Base-by-base conservation (phyloP, 1,140 invertebrate species). In the Theocolax elegans region DNA sequence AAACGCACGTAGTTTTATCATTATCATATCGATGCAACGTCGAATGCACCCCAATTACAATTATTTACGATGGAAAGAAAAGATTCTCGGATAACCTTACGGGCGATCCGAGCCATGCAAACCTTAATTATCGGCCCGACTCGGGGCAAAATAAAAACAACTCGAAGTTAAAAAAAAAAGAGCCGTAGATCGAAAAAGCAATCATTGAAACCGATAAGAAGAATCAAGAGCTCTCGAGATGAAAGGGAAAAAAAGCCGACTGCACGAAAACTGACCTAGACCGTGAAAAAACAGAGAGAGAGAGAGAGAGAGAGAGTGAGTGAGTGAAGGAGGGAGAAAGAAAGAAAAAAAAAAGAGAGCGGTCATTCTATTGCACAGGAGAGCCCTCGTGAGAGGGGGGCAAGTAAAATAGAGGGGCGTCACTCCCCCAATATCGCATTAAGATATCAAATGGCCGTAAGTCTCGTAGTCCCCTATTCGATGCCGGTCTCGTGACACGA, bases 381-480 rank as follows among this genome's bases (percentile, higher is more conserved):
- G 23, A 27, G 23, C 35, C 35, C 29, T 46, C 42, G 21, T 53
- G 19, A 21, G 44, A n/a, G 23, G 38, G 51, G 59, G 66, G 71
- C 51, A 60, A 71, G 64, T 63, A 75, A 72, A 73, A 72, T 64
- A 74, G 48, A 69, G 68, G 74, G 75, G 74, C 72, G 75, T 77
- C 54, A 59, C 60, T 76, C 72, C 74, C 76, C 71, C 74, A 74
- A 76, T 76, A 73, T 75, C 71, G 67, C 59, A 80, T 85, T 81
- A 82, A 85, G 81, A 85, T 84, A 84, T 85, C 83, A 83, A 84
- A 83, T 84, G 79, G 81, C 80, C 77, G 76, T 80, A 81, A 60
- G 29, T 58, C 79, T 75, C 76, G 49, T 71, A 77, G 74, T 73
- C 77, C 79, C 80, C 80, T 79, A 31, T 49, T 74, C 74, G 69